Evolutionary conservation across 2,797 vertebrate genomes (phyloP).

Genomic region (Oreortyx pictus): DNA sequence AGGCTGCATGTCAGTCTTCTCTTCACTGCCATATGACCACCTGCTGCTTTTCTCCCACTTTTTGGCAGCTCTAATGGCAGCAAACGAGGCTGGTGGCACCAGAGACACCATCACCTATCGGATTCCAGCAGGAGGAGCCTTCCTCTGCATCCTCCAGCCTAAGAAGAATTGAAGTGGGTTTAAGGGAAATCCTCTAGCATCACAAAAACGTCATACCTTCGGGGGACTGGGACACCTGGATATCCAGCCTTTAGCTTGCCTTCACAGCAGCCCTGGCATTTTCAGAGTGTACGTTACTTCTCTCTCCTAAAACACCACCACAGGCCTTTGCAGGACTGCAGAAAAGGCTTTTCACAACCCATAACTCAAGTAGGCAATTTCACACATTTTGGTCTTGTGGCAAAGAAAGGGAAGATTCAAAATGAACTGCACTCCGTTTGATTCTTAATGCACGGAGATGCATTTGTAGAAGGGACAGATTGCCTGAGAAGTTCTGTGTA

Average conservation of each 20-base stretch:
- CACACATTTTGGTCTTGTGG: conserved; percentile 44
- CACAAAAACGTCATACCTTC: not conserved
- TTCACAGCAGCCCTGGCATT: not conserved
- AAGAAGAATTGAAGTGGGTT: conserved; percentile 1
- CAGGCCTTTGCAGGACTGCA: not conserved
- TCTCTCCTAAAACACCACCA: not conserved
- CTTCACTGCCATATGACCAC: conserved; percentile 17
- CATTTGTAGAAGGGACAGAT: not conserved
- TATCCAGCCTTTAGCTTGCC: not conserved
- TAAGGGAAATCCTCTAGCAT: not conserved
- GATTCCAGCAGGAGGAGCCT: not conserved
- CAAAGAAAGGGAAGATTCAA: conserved; percentile 41
- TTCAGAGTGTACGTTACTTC: not conserved
- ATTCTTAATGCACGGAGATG: conserved; percentile 20
- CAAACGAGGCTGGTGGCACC: not conserved
- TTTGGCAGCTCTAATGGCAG: conserved; percentile 31
- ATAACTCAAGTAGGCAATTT: not conserved
- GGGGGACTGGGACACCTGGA: not conserved
- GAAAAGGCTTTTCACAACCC: not conserved
- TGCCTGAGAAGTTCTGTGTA: not conserved
- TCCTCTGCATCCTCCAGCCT: not conserved
- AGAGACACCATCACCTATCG: not conserved
- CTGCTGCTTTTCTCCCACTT: not conserved
- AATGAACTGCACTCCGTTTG: conserved; percentile 36
- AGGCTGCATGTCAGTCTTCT: not conserved